Evolutionary conservation across 2,797 vertebrate genomes (phyloP), one percentile per base, ranked within the genome.

Genomic region (Oryzias sinensis): DNA sequence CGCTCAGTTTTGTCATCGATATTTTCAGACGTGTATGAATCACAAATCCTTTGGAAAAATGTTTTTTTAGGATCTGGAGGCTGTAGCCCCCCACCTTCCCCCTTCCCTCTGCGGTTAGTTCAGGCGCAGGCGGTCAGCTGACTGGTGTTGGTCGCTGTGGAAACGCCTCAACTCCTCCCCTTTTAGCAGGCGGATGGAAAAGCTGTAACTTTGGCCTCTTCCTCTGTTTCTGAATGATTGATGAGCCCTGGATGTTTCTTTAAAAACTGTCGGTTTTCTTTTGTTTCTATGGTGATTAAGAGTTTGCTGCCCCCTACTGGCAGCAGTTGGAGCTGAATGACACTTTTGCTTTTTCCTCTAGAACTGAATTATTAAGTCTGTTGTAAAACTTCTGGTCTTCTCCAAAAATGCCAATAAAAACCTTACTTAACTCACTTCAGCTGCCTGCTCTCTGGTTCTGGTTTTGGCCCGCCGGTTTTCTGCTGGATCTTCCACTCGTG

Each of bases 331-430:
- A 93, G 91, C 90, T 83, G 82, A 94, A 93, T 93, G 94, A 93
- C 94, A 91, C 75, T 87, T 79, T 84, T 84, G 83, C 79, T 83
- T 83, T 81, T 68, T 82, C 84, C 93, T 95, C 91, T 96, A 96
- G 95, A 94, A 92, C 90, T 95, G 93, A 82, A 81, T 82, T 93
- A 95, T 96, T 95, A 94, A 95, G 95, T 94, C 95, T 95, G 84
- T 88, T 89, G 87, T 89, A 82, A 86, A 88, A 90, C 74, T 69
- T 79, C 74, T 87, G 95, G 92, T 97, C 95, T 96, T 96, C 93
- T 91, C 87, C 90, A 88, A 84, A 89, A 89, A 84, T 84, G 81
- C 85, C 68, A 83, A 89, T 90, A 89, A 91, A 91, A 89, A 89
- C 74, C 72, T 87, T 81, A 84, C 87, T 90, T 77, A 87, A 87